These are phyloP conservation scores for Anguilla obscura DNA, from an alignment of 2,797 vertebrate genomes.

Conservation along the genomic window DNA sequence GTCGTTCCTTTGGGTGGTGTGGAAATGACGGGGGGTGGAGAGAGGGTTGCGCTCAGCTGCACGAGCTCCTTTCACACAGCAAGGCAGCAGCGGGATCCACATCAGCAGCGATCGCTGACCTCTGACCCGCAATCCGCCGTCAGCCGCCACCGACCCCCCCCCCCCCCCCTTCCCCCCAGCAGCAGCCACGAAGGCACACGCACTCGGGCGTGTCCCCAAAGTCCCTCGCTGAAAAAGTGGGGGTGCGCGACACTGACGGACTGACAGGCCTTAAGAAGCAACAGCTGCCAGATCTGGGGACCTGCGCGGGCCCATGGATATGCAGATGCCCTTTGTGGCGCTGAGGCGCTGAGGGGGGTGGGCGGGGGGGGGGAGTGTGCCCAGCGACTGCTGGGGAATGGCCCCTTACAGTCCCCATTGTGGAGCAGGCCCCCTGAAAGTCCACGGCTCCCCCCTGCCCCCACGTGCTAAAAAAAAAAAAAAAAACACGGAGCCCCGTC, in stretches of 20 bases:
- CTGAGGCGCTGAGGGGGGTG: neutral
- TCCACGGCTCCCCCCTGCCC: conserved; percentile 8
- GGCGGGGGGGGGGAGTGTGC: conserved; percentile 25
- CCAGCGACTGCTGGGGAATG: conserved; percentile 47
- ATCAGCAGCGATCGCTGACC: neutral
- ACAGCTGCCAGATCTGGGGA: conserved; percentile 69
- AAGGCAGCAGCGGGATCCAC: neutral
- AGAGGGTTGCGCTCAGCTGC: conserved; percentile 23
- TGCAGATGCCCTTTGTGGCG: conserved; percentile 67
- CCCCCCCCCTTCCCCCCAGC: neutral
- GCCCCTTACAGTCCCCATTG: conserved; percentile 37
- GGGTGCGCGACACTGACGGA: neutral
- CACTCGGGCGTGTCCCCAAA: conserved; percentile 21
- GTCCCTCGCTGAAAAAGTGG: conserved; percentile 1
- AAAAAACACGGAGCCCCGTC: neutral
- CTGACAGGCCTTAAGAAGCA: conserved; percentile 58
- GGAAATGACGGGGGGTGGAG: neutral
- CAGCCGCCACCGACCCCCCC: no score
- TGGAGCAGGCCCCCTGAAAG: conserved; percentile 37
- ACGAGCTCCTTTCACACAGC: neutral
- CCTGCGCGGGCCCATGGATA: conserved; percentile 46
- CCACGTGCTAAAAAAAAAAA: conserved; percentile 13
- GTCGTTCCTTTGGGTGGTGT: conserved; percentile 24
- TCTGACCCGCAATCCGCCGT: neutral
- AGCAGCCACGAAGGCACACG: neutral